Percentiles rank a stretch among this genome's conserved stretches.
Evolutionary conservation across 2,113 vertebrate species (phyloP).

Genomic region (Manacus vitellinus): DNA sequence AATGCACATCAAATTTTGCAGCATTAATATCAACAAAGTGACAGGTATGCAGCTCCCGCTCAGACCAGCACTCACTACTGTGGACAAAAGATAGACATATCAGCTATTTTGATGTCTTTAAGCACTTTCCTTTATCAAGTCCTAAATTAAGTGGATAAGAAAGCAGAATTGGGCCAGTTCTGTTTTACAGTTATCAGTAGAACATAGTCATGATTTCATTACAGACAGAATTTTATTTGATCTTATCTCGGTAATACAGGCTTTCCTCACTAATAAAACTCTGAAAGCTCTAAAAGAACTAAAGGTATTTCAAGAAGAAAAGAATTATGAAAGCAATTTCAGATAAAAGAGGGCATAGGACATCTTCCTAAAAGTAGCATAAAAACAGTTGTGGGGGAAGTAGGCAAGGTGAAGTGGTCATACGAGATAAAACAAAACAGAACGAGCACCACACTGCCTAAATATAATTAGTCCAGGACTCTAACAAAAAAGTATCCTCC

Average conservation of each 20-base stretch:
- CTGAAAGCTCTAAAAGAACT: neutral
- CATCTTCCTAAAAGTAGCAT: neutral
- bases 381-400: neutral
- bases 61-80: neutral
- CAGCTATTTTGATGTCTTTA: neutral
- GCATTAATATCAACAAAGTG: neutral
- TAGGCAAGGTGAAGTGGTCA: neutral
- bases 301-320: slow-evolving; percentile 1
- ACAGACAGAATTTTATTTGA: slow-evolving; percentile 31
- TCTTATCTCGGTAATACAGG: slow-evolving; percentile 1
- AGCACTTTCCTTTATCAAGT: neutral
- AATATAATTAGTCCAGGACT: neutral
- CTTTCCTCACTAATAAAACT: slow-evolving; percentile 3
- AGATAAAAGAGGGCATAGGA: neutral
- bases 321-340: slow-evolving; percentile 20
- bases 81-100: neutral
- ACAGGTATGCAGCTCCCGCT: neutral
- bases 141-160: slow-evolving; percentile 5
- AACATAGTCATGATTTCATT: slow-evolving; percentile 22
- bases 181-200: neutral
- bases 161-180: slow-evolving; percentile 18
- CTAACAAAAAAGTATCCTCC: neutral
- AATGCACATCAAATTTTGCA: neutral
- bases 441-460: neutral
- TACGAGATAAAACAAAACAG: neutral